A percentile compares a stretch with the other conserved stretches of the same genome.
Conservation (phyloP, 2,113 vertebrate genomes). For the Pterophyllum scalare region DNA sequence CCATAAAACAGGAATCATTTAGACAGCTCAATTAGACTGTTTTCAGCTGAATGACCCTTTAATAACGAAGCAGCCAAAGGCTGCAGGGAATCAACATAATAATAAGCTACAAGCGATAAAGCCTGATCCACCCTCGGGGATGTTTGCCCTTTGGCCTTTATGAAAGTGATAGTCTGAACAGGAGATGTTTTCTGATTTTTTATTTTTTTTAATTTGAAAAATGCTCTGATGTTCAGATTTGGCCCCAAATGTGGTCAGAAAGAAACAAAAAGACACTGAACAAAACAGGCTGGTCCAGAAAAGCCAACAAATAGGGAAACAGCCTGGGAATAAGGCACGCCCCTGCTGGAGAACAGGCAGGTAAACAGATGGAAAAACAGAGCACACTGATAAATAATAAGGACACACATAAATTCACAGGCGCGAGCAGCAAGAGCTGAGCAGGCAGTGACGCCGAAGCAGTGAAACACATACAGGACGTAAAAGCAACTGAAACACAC, state of each 20-base stretch:
- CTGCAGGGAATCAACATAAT: not conserved
- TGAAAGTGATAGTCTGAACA: not conserved
- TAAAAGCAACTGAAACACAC: not conserved
- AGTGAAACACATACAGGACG: accelerated
- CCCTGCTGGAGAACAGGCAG: not conserved
- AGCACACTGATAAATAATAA: not conserved
- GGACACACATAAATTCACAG: not conserved
- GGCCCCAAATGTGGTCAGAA: not conserved
- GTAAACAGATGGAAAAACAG: not conserved
- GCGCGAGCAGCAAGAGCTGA: accelerated
- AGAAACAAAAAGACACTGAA: not conserved
- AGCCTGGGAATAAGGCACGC: not conserved
- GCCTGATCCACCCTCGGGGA: not conserved
- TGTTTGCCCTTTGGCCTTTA: not conserved
- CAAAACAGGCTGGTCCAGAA: not conserved
- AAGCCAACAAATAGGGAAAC: not conserved
- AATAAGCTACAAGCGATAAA: constrained; percentile 5
- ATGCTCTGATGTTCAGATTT: too few relatives aligned
- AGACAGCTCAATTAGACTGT: not conserved
- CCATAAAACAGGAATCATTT: not conserved
- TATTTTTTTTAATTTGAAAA: too few relatives aligned
- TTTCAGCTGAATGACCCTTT: not conserved
- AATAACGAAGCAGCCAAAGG: not conserved
- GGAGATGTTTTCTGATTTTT: too few relatives aligned
- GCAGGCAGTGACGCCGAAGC: not conserved